Evolutionary conservation across 1,140 invertebrate genomes (phyloP), one percentile per base, ranked within the genome.

Genomic region (Helicoverpa zea): DNA sequence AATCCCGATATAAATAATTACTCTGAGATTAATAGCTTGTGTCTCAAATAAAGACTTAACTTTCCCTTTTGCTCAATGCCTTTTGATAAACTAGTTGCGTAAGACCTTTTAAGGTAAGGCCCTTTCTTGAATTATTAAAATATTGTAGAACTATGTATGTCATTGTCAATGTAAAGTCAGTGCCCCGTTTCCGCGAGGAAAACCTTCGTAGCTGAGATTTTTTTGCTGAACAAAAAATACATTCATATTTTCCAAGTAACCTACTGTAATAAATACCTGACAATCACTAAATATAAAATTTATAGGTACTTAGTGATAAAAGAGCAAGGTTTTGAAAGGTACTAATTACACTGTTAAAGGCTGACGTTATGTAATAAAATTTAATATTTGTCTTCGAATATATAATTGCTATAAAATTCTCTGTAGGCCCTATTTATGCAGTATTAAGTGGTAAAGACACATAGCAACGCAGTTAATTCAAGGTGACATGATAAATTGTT

Each of bases 141-240:
- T 75, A 51, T 51, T 5, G 43, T 63, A 61, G 58, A 75, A 75
- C 73, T 80, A 64, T 63, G 79, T 83, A 64, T 63, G 79, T 83
- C 70, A 81, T 77, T 81, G 79, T 59, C 70, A 81, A 61, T 58
- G 47, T 51, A 18, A 61, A 75, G 30, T 70, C 52, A 49, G 16
- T 52, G 52, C 51, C 70, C 51, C 3, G 64, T 79, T 86, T 88
- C 85, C 86, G 82, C 56, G 72, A 87, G 84, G 86, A 88, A 89
- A 90, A 89, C 88, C 89, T 90, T 89, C 86, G 64, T 77, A 68
- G 2, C 13, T 12, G 16, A 23, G 35, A 80, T 54, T 23, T 64
- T n/a, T 72, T 77, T 43, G 56, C 63, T 56, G 72, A 77, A 80
- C 76, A 43, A 59, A 35, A 61, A 80, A 52, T 35, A 56, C 49